Evolutionary conservation across 2,888 invertebrate genomes (phyloP), one percentile per base, ranked within the genome.

Genomic region (Chrysolina americana): DNA sequence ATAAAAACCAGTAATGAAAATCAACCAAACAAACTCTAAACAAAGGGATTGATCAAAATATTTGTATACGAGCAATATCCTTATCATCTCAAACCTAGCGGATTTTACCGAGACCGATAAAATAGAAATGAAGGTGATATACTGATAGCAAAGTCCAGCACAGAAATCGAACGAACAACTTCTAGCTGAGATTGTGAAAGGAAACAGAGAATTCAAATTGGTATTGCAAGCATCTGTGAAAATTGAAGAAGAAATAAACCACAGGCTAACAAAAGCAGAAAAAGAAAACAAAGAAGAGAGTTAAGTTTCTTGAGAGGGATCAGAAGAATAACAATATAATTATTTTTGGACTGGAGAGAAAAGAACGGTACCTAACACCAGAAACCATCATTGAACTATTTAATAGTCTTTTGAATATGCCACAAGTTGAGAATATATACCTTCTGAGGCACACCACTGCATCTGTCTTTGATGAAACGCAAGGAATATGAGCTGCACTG

Each of bases 341-440:
- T 15, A 59, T 59, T 59, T 59, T 59, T 59, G 59, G 59, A 59
- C 8, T 59, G 21, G 19, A 59, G 59, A 59, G 59, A 59, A 19
- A 59, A 59, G 59, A 59, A 59, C 11, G 21, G 8, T 19, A 59
- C 59, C 8, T 59, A 59, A 19, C 21, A 28, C 59, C 59, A 59
- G 59, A 59, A 59, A 59, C 6, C 15, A 59, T 59, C 59, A 59
- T 59, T 59, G 59, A 59, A 19, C 59, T 53, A 59, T 19, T 59
- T 10, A 59, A 59, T 9, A 59, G 13, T 4, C n/a, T 59, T 13
- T 59, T 28, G 11, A 59, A 59, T 59, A 59, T 59, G 11, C 59
- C 8, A 59, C 59, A 13, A 19, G 59, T 19, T 59, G 59, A 59
- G 59, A 59, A 59, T n/a, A n/a, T n/a, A n/a, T n/a, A n/a, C n/a